Evolutionary conservation across 2,888 invertebrate species (phyloP).

Genomic region (Oscheius sp.): DNA sequence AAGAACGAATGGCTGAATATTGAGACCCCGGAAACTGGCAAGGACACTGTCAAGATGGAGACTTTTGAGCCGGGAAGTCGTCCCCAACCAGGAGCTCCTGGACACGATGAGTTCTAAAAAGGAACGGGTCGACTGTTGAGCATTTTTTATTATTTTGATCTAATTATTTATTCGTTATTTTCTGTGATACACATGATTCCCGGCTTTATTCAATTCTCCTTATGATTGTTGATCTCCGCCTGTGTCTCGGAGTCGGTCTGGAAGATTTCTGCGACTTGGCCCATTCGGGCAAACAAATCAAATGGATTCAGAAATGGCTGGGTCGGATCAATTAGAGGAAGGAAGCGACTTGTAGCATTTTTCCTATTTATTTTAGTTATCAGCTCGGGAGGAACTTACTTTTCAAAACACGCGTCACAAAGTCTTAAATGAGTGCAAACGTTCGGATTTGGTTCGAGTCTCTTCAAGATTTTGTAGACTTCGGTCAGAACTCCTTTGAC

Average conservation of each 20-base stretch:
- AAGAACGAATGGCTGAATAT: constrained; percentile 50
- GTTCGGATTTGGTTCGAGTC: background rate
- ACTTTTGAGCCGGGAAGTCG: constrained; percentile 18
- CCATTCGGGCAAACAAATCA: background rate
- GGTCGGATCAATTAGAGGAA: background rate
- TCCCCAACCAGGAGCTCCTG: no score
- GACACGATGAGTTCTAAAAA: constrained; percentile 29
- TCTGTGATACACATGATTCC: background rate
- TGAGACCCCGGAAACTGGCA: constrained; percentile 17
- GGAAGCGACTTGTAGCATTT: background rate
- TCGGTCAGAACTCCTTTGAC: background rate
- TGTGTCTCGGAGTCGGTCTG: background rate
- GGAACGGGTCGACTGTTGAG: constrained; percentile 13
- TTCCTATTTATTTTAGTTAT: background rate
- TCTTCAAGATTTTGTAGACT: background rate
- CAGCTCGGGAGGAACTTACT: background rate
- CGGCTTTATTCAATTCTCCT: constrained; percentile 9
- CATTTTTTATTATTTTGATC: constrained; percentile 12
- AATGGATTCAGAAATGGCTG: background rate
- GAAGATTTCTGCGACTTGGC: background rate
- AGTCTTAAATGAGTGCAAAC: background rate
- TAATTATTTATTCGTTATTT: constrained; percentile 15
- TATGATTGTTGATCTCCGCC: background rate
- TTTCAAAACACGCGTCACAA: background rate
- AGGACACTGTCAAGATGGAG: background rate